phyloP scores from a whole-genome alignment of 2,888 invertebrate species.

The Lissonota sp. region DNA sequence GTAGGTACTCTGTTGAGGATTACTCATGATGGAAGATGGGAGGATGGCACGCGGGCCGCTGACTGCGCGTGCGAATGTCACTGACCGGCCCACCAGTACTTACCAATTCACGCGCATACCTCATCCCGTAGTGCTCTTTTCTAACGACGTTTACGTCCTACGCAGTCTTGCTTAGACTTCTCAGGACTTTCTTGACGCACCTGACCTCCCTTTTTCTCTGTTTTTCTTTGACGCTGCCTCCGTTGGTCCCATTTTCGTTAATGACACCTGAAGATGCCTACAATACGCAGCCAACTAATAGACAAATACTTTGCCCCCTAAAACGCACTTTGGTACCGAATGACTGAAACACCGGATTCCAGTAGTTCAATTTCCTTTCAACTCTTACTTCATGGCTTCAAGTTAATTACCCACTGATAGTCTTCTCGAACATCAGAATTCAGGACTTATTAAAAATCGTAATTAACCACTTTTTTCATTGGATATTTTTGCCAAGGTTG shows the following conservation, averaged over 20 bases:
- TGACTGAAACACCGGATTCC: too few species aligned
- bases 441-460: too few species aligned
- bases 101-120: constrained; percentile 32
- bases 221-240: constrained; percentile 45
- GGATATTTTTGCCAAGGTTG: too few species aligned
- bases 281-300: too few species aligned
- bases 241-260: constrained; percentile 18
- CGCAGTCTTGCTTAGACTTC: constrained; percentile 25
- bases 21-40: constrained; percentile 47
- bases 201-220: constrained; percentile 50
- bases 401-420: too few species aligned
- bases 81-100: constrained; percentile 72
- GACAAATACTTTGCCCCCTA: too few species aligned
- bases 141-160: constrained; percentile 41
- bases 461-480: too few species aligned
- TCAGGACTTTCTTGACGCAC: constrained; percentile 43
- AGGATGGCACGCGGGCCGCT: constrained; percentile 56
- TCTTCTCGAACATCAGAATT: too few species aligned
- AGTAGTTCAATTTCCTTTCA: too few species aligned
- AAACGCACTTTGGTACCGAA: too few species aligned
- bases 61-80: constrained; percentile 72
- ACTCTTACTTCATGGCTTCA: too few species aligned
- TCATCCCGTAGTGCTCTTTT: constrained; percentile 25
- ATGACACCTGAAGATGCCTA: too few species aligned
- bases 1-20: constrained; percentile 1